A percentile compares a stretch with the other conserved stretches of the same genome.
Conservation (phyloP, 2,113 vertebrate genomes). For the Archilochus colubris region DNA sequence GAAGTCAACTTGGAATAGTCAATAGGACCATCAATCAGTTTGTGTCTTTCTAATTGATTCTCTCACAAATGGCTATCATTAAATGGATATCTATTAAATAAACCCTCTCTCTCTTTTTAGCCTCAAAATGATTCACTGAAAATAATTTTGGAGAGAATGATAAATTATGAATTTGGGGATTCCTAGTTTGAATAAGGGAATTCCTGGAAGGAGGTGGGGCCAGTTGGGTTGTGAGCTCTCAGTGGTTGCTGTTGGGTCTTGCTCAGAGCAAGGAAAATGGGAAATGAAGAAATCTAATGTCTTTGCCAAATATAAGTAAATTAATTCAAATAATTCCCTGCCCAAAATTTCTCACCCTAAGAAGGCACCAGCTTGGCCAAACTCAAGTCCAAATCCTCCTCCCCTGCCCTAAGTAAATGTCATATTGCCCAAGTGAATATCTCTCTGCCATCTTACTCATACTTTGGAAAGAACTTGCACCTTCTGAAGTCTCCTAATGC, state of each 20-base stretch:
- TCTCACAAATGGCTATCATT: not conserved
- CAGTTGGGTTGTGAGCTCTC: no score
- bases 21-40: not conserved
- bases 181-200: not conserved
- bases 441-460: not conserved
- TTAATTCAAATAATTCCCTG: not conserved
- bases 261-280: not conserved
- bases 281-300: not conserved
- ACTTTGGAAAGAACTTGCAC: not conserved
- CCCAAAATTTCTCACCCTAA: not conserved
- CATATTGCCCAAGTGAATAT: not conserved
- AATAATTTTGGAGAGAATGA: not conserved
- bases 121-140: not conserved
- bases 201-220: not conserved
- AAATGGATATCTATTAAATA: not conserved
- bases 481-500: not conserved
- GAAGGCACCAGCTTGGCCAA: not conserved
- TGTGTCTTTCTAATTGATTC: not conserved
- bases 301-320: not conserved
- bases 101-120: not conserved
- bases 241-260: not conserved
- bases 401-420: not conserved
- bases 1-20: not conserved
- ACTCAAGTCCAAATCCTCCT: not conserved
- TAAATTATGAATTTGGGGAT: not conserved